Percentiles rank a stretch among this genome's conserved stretches.
These are phyloP conservation scores for Colostygia pectinataria DNA, from an alignment of 2,888 invertebrate genomes.

Conservation along the genomic window DNA sequence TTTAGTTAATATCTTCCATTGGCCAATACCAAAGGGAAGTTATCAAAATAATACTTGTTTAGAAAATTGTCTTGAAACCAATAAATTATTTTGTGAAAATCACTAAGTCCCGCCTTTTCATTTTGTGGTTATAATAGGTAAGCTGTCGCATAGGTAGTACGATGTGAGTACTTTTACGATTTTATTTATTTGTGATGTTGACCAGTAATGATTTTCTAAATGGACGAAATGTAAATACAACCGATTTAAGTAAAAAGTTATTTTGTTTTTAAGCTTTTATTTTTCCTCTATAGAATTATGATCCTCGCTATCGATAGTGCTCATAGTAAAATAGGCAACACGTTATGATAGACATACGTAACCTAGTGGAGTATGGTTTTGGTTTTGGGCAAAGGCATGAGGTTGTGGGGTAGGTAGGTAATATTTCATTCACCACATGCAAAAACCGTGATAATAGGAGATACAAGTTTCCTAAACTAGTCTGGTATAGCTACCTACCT, in stretches of 20 bases:
- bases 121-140: conserved; percentile 67
- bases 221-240: conserved; percentile 83
- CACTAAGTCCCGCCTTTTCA: conserved; percentile 74
- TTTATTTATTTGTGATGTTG: conserved; percentile 83
- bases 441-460: no score
- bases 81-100: conserved; percentile 69
- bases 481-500: no score
- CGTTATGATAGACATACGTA: no score
- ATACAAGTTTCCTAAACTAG: no score
- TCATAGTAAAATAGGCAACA: no score
- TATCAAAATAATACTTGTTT: conserved; percentile 36
- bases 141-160: conserved; percentile 76
- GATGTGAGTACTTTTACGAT: conserved; percentile 78
- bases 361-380: no score
- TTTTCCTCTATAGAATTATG: conserved; percentile 47
- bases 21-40: conserved; percentile 68
- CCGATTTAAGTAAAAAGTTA: conserved; percentile 83
- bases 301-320: no score
- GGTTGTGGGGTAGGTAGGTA: no score
- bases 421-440: no score
- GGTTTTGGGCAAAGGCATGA: no score
- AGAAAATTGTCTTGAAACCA: conserved; percentile 65
- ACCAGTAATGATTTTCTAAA: conserved; percentile 82
- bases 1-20: conserved; percentile 66
- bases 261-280: conserved; percentile 80